phyloP scores from a whole-genome alignment of 1,140 invertebrate genomes.

The silkworm (Bombyx mori) region ASM3026992v2 NC_085121.1:13290501-13291000 shows the following conservation, averaged over 20 bases:
- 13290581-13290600: constrained; percentile 62
- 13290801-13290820: too few relatives aligned
- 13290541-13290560: constrained; percentile 39
- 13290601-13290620: constrained; percentile 63
- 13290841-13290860: constrained; percentile 21
- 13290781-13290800: too few relatives aligned
- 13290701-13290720: constrained; percentile 21
- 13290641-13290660: constrained; percentile 64
- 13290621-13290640: constrained; percentile 57
- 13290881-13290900: constrained; percentile 65
- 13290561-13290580: constrained; percentile 57
- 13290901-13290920: constrained; percentile 70
- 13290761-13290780: background rate
- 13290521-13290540: constrained; percentile 23
- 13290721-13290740: constrained; percentile 20
- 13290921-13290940: constrained; percentile 72
- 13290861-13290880: constrained; percentile 58
- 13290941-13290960: constrained; percentile 72
- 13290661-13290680: constrained; percentile 36
- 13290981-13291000: constrained; percentile 63
- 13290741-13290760: constrained; percentile 15
- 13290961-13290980: constrained; percentile 71
- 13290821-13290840: too few relatives aligned
- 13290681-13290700: constrained; percentile 40
- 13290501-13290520: constrained; percentile 7